phyloP scores from a whole-genome alignment of 2,888 invertebrate genomes.

The Liposcelis brunnea region DNA sequence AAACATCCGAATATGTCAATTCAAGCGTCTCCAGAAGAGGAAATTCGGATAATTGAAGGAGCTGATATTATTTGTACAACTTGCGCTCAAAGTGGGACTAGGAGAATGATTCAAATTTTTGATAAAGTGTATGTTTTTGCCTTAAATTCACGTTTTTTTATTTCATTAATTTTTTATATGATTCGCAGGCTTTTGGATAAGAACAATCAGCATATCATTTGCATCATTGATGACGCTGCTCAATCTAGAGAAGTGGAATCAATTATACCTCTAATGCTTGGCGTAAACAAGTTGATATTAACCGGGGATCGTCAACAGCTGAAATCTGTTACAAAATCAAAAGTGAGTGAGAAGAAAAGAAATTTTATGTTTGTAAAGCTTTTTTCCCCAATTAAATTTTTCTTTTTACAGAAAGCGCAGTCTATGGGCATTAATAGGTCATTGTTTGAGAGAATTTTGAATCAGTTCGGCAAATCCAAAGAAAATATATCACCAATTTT shows the following conservation, averaged over 20 bases:
- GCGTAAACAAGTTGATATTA: slow-evolving; percentile 54
- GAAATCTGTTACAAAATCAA: slow-evolving; percentile 60
- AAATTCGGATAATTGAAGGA: slow-evolving; percentile 28
- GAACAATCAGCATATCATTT: slow-evolving; percentile 25
- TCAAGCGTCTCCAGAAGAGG: slow-evolving; percentile 17
- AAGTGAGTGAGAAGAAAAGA: slow-evolving; percentile 28
- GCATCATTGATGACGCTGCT: slow-evolving; percentile 76
- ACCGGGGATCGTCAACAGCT: slow-evolving; percentile 79
- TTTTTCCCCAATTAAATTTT: too few species aligned
- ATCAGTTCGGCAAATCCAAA: slow-evolving; percentile 17
- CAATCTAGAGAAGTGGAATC: slow-evolving; percentile 72
- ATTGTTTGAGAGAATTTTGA: slow-evolving; percentile 55
- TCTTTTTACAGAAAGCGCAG: slow-evolving; percentile 42
- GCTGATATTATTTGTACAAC: slow-evolving; percentile 58
- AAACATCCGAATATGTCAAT: too few species aligned
- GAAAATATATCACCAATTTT: slow-evolving; percentile 28
- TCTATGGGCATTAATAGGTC: slow-evolving; percentile 53
- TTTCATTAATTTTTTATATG: slow-evolving; percentile 7
- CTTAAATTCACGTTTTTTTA: too few species aligned
- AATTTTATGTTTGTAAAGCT: slow-evolving; percentile 5
- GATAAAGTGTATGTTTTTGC: slow-evolving; percentile 8
- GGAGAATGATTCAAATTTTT: slow-evolving; percentile 24
- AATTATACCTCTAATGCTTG: slow-evolving; percentile 59
- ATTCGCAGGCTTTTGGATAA: slow-evolving; percentile 14
- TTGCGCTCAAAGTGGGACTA: slow-evolving; percentile 34